A percentile compares a stretch with the other conserved stretches of the same genome.
Evolutionary conservation across 2,797 vertebrate species (phyloP).

Genomic region (Acipenser ruthenus): DNA sequence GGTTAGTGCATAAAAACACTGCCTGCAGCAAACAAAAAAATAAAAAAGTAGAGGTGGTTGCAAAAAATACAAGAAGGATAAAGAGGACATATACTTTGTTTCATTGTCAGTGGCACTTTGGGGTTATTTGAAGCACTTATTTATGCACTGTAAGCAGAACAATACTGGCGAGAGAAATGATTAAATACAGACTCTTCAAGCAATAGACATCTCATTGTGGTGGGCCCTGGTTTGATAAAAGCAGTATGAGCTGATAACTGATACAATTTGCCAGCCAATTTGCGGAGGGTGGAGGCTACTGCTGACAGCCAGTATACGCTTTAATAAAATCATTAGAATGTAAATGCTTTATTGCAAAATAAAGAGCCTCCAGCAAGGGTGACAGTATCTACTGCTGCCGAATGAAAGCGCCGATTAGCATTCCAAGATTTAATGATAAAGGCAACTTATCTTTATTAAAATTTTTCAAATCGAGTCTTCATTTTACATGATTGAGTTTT

Average conservation of each 20-base stretch:
- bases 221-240: constrained; percentile 92
- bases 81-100: constrained; percentile 91
- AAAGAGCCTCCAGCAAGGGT: constrained; percentile 95
- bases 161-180: constrained; percentile 91
- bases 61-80: constrained; percentile 83
- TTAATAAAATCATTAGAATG: constrained; percentile 99
- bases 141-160: constrained; percentile 99
- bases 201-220: constrained; percentile 92
- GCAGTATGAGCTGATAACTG: constrained; percentile 97
- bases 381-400: constrained; percentile 84
- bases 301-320: constrained; percentile 89
- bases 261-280: constrained; percentile 89
- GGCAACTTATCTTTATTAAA: constrained; percentile 99
- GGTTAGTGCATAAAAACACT: constrained; percentile 74
- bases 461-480: constrained; percentile 99
- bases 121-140: constrained; percentile 93
- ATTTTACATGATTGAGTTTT: constrained; percentile 99
- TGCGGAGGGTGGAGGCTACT: constrained; percentile 72
- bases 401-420: constrained; percentile 97
- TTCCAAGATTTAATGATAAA: constrained; percentile 98
- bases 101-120: constrained; percentile 92
- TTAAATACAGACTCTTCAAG: constrained; percentile 94
- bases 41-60: constrained; percentile 39
- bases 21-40: constrained; percentile 70
- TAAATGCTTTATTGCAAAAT: constrained; percentile 99